Evolutionary conservation across 1,140 invertebrate species (phyloP).

Genomic region (Elymnias hypermnestra): DNA sequence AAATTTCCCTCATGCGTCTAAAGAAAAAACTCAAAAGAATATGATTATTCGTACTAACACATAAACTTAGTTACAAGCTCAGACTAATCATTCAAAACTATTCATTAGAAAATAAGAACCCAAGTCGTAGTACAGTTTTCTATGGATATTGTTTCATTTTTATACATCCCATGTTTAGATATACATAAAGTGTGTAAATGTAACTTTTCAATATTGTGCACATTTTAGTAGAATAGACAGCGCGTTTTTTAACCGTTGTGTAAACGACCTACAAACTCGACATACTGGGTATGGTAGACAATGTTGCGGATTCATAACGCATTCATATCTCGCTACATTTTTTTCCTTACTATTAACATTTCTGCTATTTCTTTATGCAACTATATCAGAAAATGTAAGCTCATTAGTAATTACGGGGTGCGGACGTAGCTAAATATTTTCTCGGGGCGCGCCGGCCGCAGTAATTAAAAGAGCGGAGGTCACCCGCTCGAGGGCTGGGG

Average conservation of each 20-base stretch:
- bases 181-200: too few relatives aligned
- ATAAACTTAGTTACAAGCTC: too few relatives aligned
- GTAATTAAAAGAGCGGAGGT: slow-evolving; percentile 66
- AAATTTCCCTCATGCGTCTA: too few relatives aligned
- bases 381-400: slow-evolving; percentile 46
- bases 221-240: not conserved
- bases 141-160: too few relatives aligned
- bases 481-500: slow-evolving; percentile 34
- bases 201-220: too few relatives aligned
- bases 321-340: not conserved
- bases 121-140: too few relatives aligned
- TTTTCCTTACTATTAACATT: slow-evolving; percentile 14
- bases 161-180: too few relatives aligned
- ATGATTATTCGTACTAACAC: not conserved
- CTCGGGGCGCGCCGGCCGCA: slow-evolving; percentile 46
- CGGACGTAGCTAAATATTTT: slow-evolving; percentile 67
- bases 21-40: not conserved
- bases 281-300: not conserved
- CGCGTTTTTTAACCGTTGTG: not conserved
- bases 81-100: too few relatives aligned
- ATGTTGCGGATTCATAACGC: not conserved
- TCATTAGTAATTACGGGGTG: slow-evolving; percentile 65
- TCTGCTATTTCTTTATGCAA: slow-evolving; percentile 25
- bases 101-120: too few relatives aligned
- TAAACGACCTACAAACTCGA: slow-evolving; percentile 2